A percentile compares a stretch with the other conserved stretches of the same genome.
These are phyloP conservation scores for Dasysyrphus tricinctus DNA, from an alignment of 2,888 invertebrate species.

Conservation along the genomic window DNA sequence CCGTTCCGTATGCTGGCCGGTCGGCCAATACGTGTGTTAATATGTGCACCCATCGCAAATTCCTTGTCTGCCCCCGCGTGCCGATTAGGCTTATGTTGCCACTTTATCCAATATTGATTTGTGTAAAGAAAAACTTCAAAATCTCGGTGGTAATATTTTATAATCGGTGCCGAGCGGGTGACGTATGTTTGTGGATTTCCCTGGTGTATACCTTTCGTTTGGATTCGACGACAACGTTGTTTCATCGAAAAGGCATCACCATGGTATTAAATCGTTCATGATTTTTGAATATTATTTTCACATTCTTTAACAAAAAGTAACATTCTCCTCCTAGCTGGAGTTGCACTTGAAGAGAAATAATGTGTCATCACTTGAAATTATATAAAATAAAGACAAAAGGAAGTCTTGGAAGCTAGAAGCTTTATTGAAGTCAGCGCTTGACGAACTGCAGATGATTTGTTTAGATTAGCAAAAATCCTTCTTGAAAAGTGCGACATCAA, in stretches of 20 bases:
- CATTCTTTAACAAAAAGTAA: neutral
- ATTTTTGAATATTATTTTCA: conserved; percentile 23
- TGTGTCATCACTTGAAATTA: no score
- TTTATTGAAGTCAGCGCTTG: no score
- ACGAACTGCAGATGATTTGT: no score
- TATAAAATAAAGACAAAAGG: no score
- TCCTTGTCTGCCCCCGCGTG: conserved; percentile 30
- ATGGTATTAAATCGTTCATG: conserved; percentile 16
- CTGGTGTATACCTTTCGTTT: conserved; percentile 5
- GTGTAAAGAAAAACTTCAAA: conserved; percentile 11
- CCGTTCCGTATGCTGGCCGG: conserved; percentile 38
- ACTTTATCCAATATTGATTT: conserved; percentile 3
- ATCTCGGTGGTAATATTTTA: conserved; percentile 66
- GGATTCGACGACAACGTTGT: conserved; percentile 27
- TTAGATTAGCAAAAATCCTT: no score
- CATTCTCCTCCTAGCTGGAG: neutral
- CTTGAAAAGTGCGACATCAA: no score
- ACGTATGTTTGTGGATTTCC: conserved; percentile 38
- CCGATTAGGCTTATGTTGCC: conserved; percentile 23
- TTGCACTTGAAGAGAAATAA: neutral
- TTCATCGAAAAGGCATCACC: conserved; percentile 30
- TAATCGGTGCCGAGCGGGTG: conserved; percentile 68
- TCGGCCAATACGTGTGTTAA: conserved; percentile 57
- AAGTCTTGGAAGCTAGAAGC: no score
- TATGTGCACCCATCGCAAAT: conserved; percentile 55